Evolutionary conservation across 2,113 vertebrate genomes (phyloP), one percentile per base, ranked within the genome.

Genomic region (Nycticorax nycticorax): DNA sequence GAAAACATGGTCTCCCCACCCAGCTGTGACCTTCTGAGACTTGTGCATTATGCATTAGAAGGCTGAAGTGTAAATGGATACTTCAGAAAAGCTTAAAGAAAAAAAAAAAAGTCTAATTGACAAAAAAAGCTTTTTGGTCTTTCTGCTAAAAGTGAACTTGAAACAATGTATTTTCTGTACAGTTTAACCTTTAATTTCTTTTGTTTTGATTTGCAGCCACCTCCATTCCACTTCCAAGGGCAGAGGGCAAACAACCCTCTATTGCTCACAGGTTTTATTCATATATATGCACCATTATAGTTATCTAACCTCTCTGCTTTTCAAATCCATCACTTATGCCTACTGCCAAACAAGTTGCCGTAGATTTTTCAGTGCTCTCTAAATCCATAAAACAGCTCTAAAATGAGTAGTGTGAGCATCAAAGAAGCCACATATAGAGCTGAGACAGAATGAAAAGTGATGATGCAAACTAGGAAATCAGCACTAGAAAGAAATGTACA

Each of bases 131-230:
- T 74, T 85, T 87, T 86, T 68, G 15, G 32, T 68, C 45, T 84
- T 60, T 80, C 60, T 63, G 12, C 85, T 91, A 83, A 95, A 94
- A 80, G 33, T 23, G 33, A 92, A 81, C 72, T 92, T 75, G 66
- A 91, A 96, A 95, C 63, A 72, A 88, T 45, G 30, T 41, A 37
- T 82, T 96, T 97, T 94, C 63, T 85, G 48, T 82, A 71, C 60
- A 68, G 60, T 68, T 96, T 89, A 96, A 94, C 89, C 87, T 87
- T 94, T 95, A 81, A 75, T 97, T 85, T 92, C 17, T 48, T 22
- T 48, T 66, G 26, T 86, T 93, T 75, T 71, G 23, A 56, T 89
- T 94, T 96, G 80, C 59, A 76, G 66, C 48, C 67, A 73, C 41
- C 85, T 95, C 76, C 26, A 81, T 60, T 47, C 69, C 68, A 17